phyloP scores from a whole-genome alignment of 1,140 invertebrate genomes.

The Bombus superbus region DNA sequence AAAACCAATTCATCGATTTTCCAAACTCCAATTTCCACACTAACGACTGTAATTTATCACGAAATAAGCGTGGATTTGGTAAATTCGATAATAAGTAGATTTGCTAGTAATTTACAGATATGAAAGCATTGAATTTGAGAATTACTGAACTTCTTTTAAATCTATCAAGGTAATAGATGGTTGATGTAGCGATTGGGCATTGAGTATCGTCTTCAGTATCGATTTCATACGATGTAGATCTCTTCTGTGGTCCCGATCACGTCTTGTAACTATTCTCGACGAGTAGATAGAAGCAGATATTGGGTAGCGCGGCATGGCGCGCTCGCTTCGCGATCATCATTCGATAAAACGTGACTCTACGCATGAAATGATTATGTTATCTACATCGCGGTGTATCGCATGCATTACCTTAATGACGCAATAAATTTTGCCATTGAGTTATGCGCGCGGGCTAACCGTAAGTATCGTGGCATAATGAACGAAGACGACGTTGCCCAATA shows the following conservation, averaged over 20 bases:
- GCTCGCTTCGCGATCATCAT: slow-evolving; percentile 16
- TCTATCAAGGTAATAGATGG: neutral
- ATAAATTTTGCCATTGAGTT: slow-evolving; percentile 52
- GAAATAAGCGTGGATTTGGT: neutral
- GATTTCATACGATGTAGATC: neutral
- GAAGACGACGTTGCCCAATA: slow-evolving; percentile 45
- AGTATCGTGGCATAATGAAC: slow-evolving; percentile 38
- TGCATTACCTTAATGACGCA: slow-evolving; percentile 49
- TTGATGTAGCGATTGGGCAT: neutral
- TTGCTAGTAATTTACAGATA: neutral
- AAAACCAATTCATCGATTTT: no score
- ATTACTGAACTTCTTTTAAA: neutral
- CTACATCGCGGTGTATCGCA: slow-evolving; percentile 42
- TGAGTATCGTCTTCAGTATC: neutral
- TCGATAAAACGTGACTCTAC: slow-evolving; percentile 32
- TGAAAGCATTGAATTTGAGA: neutral
- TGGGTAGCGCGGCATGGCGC: neutral
- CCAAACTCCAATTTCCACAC: no score
- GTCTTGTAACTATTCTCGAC: neutral
- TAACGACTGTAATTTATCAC: no score
- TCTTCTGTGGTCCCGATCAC: neutral
- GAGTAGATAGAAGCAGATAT: slow-evolving; percentile 5
- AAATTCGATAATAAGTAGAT: neutral
- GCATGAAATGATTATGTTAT: slow-evolving; percentile 52
- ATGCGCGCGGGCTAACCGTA: neutral